Percentiles rank a stretch among this genome's conserved stretches.
Conservation (phyloP, 2,797 vertebrate species). For the Chanos chanos region DNA sequence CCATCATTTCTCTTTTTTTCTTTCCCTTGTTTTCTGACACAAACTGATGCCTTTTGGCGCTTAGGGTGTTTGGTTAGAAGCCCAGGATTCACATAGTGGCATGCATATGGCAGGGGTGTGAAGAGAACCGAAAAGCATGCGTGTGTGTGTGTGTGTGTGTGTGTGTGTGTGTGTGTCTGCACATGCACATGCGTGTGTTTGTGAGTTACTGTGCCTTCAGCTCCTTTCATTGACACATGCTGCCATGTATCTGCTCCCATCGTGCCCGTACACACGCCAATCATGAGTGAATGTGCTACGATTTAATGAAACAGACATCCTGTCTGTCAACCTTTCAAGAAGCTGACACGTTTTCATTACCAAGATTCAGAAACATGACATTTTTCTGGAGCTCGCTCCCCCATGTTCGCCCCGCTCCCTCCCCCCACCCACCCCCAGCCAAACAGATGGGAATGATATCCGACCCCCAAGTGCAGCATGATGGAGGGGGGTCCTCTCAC, state of each 20-base stretch:
- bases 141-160: too few species aligned
- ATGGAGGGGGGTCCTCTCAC: slow-evolving; percentile 1
- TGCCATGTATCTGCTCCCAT: slow-evolving; percentile 42
- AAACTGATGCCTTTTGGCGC: slow-evolving; percentile 36
- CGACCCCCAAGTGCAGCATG: background rate
- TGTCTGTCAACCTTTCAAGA: slow-evolving; percentile 53
- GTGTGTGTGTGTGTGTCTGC: too few species aligned
- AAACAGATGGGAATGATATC: too few species aligned
- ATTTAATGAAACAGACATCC: slow-evolving; percentile 62
- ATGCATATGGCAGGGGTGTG: slow-evolving; percentile 16
- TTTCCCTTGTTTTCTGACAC: slow-evolving; percentile 19
- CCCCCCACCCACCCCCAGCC: background rate
- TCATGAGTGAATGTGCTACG: slow-evolving; percentile 45
- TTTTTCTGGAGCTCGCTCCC: slow-evolving; percentile 39
- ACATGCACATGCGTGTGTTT: too few species aligned
- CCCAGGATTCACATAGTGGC: slow-evolving; percentile 13
- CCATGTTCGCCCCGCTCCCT: slow-evolving; percentile 16
- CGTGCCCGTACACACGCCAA: slow-evolving; percentile 46
- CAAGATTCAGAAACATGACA: slow-evolving; percentile 52
- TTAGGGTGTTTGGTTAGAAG: slow-evolving; percentile 20
- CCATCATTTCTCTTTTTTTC: slow-evolving; percentile 13
- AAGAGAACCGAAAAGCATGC: background rate
- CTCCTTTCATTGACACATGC: slow-evolving; percentile 39
- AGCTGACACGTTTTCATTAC: slow-evolving; percentile 60
- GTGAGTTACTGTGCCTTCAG: too few species aligned